Conservation (phyloP, 53 echinoderm and acorn worm species). For the Glandiceps talaboti region DNA sequence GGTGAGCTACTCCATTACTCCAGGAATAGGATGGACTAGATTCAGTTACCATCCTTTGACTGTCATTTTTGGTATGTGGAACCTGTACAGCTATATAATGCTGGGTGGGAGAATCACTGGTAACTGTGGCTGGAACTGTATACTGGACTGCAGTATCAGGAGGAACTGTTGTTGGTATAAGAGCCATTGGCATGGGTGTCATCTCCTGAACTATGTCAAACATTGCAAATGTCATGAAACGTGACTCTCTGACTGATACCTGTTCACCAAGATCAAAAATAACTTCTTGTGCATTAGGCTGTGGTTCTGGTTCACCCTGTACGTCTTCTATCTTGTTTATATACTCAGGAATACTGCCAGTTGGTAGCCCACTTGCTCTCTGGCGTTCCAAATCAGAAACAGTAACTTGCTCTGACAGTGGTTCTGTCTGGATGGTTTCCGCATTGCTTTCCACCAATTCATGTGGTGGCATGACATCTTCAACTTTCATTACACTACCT, state of each 20-base stretch:
- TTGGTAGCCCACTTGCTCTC: background rate
- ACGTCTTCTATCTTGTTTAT: background rate
- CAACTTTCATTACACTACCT: too few species aligned
- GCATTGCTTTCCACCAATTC: background rate
- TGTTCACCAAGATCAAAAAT: background rate
- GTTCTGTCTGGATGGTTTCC: too few species aligned
- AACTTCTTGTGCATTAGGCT: background rate
- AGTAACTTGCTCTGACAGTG: too few species aligned
- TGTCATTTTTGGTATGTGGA: background rate
- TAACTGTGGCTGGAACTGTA: background rate
- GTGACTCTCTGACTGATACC: background rate
- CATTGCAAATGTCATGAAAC: background rate
- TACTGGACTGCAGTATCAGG: background rate
- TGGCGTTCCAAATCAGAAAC: background rate
- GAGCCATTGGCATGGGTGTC: background rate
- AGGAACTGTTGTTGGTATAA: background rate
- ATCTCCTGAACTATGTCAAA: background rate
- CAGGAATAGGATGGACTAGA: too few species aligned
- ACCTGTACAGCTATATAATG: too few species aligned
- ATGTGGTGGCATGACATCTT: background rate
- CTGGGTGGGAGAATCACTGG: background rate
- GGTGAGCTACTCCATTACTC: too few species aligned
- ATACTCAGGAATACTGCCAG: background rate
- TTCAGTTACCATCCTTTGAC: too few species aligned
- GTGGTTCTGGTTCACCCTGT: background rate